Conservation (phyloP, 2,113 vertebrate genomes). For the Pipa parva region DNA sequence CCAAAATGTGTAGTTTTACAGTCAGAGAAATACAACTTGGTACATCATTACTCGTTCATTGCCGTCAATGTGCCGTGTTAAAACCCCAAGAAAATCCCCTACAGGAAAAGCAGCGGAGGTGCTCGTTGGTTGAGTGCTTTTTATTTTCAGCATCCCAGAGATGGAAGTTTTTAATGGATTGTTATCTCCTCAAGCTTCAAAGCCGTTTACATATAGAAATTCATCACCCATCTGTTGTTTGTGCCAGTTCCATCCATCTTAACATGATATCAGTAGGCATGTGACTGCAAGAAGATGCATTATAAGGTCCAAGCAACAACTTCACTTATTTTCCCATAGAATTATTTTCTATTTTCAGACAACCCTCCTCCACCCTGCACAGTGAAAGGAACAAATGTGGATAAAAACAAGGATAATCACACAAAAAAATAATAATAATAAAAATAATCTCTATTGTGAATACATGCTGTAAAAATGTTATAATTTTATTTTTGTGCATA, state of each 20-base stretch:
- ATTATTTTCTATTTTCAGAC: not conserved
- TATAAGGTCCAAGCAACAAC: not conserved
- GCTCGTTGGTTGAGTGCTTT: constrained; percentile 25
- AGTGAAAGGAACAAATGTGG: not conserved
- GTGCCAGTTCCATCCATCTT: constrained; percentile 30
- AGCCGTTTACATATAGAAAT: constrained; percentile 38
- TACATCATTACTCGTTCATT: constrained; percentile 14
- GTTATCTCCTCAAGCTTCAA: constrained; percentile 37
- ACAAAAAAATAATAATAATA: too few species aligned
- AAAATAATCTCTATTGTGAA: too few species aligned
- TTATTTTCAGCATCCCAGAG: constrained; percentile 23
- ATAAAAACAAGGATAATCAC: too few species aligned
- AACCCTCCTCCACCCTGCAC: not conserved
- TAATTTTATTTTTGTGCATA: too few species aligned
- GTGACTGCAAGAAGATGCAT: constrained; percentile 26
- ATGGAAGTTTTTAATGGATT: constrained; percentile 37
- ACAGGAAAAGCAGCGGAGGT: constrained; percentile 22
- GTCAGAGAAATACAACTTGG: constrained; percentile 1
- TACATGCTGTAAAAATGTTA: too few species aligned
- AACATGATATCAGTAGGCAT: constrained; percentile 38
- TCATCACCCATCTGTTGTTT: constrained; percentile 41
- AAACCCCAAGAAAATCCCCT: constrained; percentile 18
- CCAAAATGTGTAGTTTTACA: too few species aligned
- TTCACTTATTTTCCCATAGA: not conserved
- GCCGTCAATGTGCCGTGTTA: not conserved